Evolutionary conservation across 2,113 vertebrate genomes (phyloP).

Genomic region (Ranitomeya imitator): DNA sequence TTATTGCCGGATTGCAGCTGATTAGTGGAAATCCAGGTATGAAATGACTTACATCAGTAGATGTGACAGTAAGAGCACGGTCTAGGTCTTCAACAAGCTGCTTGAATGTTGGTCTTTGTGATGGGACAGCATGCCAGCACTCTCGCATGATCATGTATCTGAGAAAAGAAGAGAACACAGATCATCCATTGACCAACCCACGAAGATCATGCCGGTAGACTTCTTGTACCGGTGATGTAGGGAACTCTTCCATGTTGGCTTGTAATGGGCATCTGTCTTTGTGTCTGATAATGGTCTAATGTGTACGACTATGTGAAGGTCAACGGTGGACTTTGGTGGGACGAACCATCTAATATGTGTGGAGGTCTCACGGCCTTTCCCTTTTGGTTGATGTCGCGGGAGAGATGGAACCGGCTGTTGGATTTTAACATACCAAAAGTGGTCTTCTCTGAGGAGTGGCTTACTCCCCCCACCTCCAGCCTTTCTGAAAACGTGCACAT

Average conservation of each 20-base stretch:
- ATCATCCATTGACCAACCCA: not conserved
- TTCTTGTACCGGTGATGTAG: not conserved
- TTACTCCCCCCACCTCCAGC: no score
- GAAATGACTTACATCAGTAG: conserved; percentile 83
- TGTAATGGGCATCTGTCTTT: not conserved
- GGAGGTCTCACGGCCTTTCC: no score
- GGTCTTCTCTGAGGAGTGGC: no score
- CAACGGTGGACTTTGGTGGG: no score
- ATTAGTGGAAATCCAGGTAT: not conserved
- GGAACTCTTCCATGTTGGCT: not conserved
- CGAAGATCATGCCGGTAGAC: not conserved
- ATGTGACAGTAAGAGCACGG: conserved; percentile 88
- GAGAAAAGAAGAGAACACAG: not conserved
- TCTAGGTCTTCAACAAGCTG: conserved; percentile 96
- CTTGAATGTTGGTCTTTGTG: conserved; percentile 95
- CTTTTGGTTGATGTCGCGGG: no score
- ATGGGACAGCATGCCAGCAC: conserved; percentile 94
- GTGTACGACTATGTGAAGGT: no score
- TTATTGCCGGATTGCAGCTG: not conserved
- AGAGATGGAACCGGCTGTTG: no score
- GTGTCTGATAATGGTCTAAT: no score
- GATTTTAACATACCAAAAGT: no score
- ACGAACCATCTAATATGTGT: no score
- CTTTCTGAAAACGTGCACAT: no score
- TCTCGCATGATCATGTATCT: conserved; percentile 99